Percentiles rank a stretch among this genome's conserved stretches.
phyloP scores from a whole-genome alignment of 2,888 invertebrate species.

The Nomada ruficornis region DNA sequence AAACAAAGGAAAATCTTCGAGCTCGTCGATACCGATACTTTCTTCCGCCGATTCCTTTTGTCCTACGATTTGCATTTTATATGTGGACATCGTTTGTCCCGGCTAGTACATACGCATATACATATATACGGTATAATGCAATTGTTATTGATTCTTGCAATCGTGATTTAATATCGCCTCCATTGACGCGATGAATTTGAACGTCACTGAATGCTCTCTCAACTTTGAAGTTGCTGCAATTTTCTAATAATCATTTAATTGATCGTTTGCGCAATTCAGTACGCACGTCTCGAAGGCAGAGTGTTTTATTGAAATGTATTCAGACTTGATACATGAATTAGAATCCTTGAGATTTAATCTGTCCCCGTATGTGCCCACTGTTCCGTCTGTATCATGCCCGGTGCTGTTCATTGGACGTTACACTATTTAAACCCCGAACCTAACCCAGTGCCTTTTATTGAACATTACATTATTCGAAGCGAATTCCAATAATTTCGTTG shows the following conservation, averaged over 20 bases:
- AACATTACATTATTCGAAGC: too few relatives aligned
- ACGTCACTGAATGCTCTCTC: not conserved
- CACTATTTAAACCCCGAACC: too few relatives aligned
- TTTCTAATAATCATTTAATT: slow-evolving; percentile 24
- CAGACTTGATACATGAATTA: not conserved
- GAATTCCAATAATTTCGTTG: too few relatives aligned
- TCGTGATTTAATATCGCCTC: slow-evolving; percentile 3
- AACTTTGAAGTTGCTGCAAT: slow-evolving; percentile 1
- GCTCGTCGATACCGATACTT: too few relatives aligned
- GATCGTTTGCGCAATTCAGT: not conserved
- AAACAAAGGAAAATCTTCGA: not conserved
- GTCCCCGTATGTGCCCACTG: too few relatives aligned
- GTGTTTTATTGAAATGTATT: slow-evolving; percentile 7
- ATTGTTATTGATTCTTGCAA: slow-evolving; percentile 1
- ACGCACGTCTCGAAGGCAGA: too few relatives aligned
- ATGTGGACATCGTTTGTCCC: not conserved
- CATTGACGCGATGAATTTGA: slow-evolving; percentile 2
- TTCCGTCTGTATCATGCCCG: too few relatives aligned
- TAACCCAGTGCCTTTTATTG: too few relatives aligned
- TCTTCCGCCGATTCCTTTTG: not conserved
- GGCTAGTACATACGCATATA: not conserved
- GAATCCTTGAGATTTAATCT: slow-evolving; percentile 2
- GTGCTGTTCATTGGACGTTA: too few relatives aligned
- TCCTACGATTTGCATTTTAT: not conserved
- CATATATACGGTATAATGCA: not conserved